These are phyloP conservation scores for Euzophera pinguis DNA, from an alignment of 2,888 invertebrate genomes.

Conservation along the genomic window DNA sequence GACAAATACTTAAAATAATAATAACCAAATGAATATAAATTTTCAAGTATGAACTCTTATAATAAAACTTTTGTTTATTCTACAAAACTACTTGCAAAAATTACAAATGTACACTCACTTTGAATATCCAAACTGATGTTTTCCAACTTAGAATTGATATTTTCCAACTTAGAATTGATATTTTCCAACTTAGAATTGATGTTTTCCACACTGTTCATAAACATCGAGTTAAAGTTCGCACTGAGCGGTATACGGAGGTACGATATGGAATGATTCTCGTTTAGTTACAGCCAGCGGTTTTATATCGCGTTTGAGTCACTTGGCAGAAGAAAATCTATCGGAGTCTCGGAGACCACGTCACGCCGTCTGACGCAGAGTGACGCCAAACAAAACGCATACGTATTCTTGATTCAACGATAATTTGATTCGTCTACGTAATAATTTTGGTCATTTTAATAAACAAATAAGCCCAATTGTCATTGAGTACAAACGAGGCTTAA, in stretches of 20 bases:
- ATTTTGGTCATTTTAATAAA: background rate
- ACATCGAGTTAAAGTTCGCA: constrained; percentile 44
- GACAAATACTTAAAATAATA: too few relatives aligned
- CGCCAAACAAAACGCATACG: constrained; percentile 31
- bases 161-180: constrained; percentile 50
- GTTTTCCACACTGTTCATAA: constrained; percentile 58
- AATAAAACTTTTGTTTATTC: too few relatives aligned
- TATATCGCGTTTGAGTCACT: constrained; percentile 67
- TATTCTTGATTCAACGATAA: background rate
- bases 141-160: constrained; percentile 56
- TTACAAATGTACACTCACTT: constrained; percentile 43
- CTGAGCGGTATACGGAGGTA: constrained; percentile 33
- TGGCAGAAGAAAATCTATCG: constrained; percentile 58
- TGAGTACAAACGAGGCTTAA: too few relatives aligned
- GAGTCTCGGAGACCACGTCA: constrained; percentile 52
- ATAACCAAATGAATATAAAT: too few relatives aligned
- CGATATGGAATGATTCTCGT: constrained; percentile 50
- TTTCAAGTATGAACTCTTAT: too few relatives aligned
- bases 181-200: constrained; percentile 59
- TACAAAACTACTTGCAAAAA: too few relatives aligned
- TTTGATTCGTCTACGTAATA: background rate
- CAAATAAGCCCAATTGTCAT: background rate
- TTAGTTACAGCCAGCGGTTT: constrained; percentile 44
- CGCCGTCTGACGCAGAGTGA: constrained; percentile 57
- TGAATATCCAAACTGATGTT: constrained; percentile 51